These are phyloP conservation scores for Macrocentrus cingulum DNA, from an alignment of 1,140 invertebrate genomes.

Conservation along the genomic window DNA sequence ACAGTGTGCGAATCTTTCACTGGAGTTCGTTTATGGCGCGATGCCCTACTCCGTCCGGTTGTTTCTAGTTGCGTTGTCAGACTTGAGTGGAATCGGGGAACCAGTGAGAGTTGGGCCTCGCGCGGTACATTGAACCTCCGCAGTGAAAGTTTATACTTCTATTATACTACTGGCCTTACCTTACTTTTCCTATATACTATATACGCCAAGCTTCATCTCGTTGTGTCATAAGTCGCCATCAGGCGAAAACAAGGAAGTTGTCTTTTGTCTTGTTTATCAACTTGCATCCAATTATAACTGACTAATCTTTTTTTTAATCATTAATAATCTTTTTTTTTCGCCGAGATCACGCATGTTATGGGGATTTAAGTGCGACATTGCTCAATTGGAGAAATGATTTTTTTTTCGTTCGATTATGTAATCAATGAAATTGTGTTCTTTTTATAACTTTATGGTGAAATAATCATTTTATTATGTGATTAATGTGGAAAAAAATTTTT, in stretches of 20 bases:
- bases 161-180: conserved; percentile 61
- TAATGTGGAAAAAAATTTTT: too few species aligned
- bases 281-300: not conserved
- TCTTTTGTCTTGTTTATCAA: conserved; percentile 16
- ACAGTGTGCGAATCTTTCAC: not conserved
- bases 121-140: conserved; percentile 58
- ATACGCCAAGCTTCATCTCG: conserved; percentile 48
- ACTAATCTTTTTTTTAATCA: conserved; percentile 18
- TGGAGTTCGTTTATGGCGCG: not conserved
- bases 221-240: conserved; percentile 53
- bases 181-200: conserved; percentile 61
- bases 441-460: too few species aligned
- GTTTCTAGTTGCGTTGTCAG: too few species aligned
- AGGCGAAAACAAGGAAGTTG: conserved; percentile 10
- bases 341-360: too few species aligned
- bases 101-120: conserved; percentile 48
- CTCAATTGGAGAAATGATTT: too few species aligned
- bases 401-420: too few species aligned
- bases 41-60: too few species aligned
- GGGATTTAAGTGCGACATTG: too few species aligned
- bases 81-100: conserved; percentile 13
- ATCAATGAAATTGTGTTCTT: too few species aligned
- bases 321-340: not conserved
- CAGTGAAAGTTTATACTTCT: conserved; percentile 61
- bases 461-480: too few species aligned